Percentiles rank a stretch among this genome's conserved stretches.
These are phyloP conservation scores for Himalopsyche tibetana DNA, from an alignment of 2,888 invertebrate species.

Conservation along the genomic window DNA sequence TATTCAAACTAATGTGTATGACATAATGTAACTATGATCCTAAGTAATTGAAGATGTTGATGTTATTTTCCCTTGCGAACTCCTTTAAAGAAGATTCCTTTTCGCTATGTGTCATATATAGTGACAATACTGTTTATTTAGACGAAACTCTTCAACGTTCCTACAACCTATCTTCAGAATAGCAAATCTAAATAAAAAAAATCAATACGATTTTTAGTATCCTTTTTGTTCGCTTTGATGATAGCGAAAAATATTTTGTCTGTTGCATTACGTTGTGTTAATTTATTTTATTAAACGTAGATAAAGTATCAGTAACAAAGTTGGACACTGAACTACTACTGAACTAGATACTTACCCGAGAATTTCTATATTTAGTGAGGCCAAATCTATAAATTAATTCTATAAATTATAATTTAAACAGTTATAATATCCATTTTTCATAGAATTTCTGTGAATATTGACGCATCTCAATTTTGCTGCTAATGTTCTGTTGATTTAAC, in stretches of 20 bases:
- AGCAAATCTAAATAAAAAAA: background rate
- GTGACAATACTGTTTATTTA: conserved; percentile 28
- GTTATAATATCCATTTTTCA: too few species aligned
- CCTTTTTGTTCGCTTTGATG: background rate
- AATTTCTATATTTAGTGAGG: too few species aligned
- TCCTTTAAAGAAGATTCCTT: conserved; percentile 1
- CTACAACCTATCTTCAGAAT: background rate
- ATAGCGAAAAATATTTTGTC: background rate
- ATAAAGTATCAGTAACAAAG: too few species aligned
- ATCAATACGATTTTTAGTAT: background rate
- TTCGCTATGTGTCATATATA: conserved; percentile 27
- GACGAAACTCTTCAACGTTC: background rate
- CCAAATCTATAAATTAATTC: too few species aligned
- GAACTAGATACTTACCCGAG: too few species aligned
- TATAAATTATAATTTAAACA: too few species aligned
- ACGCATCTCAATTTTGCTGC: too few species aligned
- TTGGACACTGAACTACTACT: too few species aligned
- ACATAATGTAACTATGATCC: conserved; percentile 54
- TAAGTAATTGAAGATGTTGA: conserved; percentile 59
- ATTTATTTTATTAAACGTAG: too few species aligned
- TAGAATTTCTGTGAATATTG: too few species aligned
- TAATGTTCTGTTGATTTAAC: too few species aligned
- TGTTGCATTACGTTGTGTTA: background rate
- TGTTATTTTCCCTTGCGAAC: conserved; percentile 57
- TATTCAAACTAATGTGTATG: conserved; percentile 50